A percentile compares a stretch with the other conserved stretches of the same genome.
Conservation (phyloP, 2,113 vertebrate genomes). For the Damaliscus lunatus region DNA sequence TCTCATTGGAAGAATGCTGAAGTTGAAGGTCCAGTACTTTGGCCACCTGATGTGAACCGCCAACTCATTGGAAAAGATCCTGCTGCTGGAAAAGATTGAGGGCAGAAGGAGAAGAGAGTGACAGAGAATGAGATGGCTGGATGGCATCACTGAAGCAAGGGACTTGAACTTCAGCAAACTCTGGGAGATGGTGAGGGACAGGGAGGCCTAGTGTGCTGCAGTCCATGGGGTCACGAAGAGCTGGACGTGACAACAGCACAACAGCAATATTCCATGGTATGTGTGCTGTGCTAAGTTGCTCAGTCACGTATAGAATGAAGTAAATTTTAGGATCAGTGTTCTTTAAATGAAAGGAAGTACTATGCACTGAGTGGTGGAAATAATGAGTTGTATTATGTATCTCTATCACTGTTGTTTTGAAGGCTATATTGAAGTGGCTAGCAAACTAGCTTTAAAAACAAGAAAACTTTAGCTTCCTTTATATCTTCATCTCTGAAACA, state of each 20-base stretch:
- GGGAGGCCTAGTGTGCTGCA: background rate
- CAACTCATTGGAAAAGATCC: background rate
- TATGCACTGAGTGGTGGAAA: background rate
- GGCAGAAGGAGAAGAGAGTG: background rate
- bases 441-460: background rate
- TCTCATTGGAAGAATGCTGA: background rate
- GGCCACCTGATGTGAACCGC: background rate
- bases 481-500: background rate
- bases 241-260: background rate
- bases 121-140: background rate
- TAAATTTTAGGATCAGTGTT: background rate
- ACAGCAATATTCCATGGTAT: background rate
- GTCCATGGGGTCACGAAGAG: accelerated
- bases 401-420: background rate
- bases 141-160: background rate
- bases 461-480: background rate
- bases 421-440: background rate
- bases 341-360: background rate
- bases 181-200: background rate
- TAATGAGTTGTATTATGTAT: background rate
- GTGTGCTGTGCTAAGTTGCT: background rate
- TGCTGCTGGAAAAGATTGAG: background rate
- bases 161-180: background rate
- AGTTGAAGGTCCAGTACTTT: background rate
- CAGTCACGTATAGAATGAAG: background rate